These are phyloP conservation scores for Sclerurus mexicanus DNA, from an alignment of 2,113 vertebrate species.

Conservation along the genomic window DNA sequence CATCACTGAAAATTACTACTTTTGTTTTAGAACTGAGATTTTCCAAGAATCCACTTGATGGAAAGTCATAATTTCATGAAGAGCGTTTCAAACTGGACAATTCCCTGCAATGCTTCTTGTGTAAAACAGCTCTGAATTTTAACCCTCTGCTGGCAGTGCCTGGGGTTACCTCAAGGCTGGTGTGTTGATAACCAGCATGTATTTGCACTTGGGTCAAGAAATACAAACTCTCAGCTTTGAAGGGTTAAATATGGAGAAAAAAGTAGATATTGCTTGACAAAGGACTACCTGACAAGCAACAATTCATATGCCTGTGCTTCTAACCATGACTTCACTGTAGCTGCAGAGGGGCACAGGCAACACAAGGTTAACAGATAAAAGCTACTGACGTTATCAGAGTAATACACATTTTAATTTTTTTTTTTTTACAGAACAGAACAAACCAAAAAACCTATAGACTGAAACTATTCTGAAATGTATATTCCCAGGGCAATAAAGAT, in stretches of 20 bases:
- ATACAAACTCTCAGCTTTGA: not conserved
- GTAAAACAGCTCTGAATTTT: not conserved
- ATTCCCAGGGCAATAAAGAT: not conserved
- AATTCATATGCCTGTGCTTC: not conserved
- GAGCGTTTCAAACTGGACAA: not conserved
- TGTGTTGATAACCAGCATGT: not conserved
- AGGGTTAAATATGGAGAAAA: not conserved
- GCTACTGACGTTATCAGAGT: not conserved
- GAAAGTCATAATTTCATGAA: not conserved
- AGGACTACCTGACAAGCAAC: not conserved
- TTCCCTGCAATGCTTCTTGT: not conserved
- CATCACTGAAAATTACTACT: not conserved
- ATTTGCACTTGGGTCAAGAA: not conserved
- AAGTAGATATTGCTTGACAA: not conserved
- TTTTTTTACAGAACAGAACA: not conserved
- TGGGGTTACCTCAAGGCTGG: not conserved
- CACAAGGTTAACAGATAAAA: not conserved
- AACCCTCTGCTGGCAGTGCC: not conserved
- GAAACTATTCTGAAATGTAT: not conserved
- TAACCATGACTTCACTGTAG: rapidly evolving
- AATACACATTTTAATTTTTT: not conserved
- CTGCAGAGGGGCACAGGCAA: not conserved
- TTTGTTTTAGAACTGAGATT: conserved; percentile 39
- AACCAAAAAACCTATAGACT: not conserved
- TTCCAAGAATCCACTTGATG: not conserved